A percentile compares a stretch with the other conserved stretches of the same genome.
Conservation (phyloP, 2,888 invertebrate species). For the Vannuccia rotundouncinata region DNA sequence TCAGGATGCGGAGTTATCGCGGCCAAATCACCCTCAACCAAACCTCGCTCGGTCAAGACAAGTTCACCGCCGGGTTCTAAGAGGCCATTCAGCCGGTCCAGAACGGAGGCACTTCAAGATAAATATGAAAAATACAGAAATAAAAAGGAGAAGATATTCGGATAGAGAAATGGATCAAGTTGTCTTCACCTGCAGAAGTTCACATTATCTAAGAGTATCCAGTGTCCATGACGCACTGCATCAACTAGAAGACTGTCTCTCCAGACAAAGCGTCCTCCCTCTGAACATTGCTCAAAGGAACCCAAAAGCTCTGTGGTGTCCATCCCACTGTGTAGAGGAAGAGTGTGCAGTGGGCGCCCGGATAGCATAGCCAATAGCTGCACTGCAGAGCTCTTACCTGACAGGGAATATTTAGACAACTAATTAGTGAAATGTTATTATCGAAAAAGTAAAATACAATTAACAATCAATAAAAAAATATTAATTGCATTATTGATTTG, state of each 20-base stretch:
- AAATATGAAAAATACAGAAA: constrained; percentile 41
- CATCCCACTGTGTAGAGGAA: constrained; percentile 81
- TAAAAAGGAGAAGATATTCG: background rate
- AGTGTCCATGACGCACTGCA: constrained; percentile 56
- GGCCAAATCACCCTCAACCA: constrained; percentile 59
- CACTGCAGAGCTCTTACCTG: constrained; percentile 74
- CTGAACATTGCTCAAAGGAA: constrained; percentile 78
- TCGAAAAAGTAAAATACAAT: background rate
- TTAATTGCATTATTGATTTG: too few species aligned
- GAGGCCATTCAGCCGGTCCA: constrained; percentile 88
- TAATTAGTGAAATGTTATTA: background rate
- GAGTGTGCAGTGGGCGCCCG: constrained; percentile 67
- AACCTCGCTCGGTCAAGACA: constrained; percentile 82
- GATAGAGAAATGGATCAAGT: too few species aligned
- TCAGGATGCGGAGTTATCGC: constrained; percentile 74
- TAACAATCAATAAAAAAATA: constrained; percentile 37
- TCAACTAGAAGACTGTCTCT: constrained; percentile 58
- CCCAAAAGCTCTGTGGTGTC: constrained; percentile 90
- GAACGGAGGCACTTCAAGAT: constrained; percentile 84
- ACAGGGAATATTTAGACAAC: constrained; percentile 65
- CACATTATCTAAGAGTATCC: constrained; percentile 67
- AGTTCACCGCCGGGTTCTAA: constrained; percentile 85
- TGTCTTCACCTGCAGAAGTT: constrained; percentile 81
- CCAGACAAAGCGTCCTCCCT: constrained; percentile 58
- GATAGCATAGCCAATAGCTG: constrained; percentile 69